phyloP scores from a whole-genome alignment of 2,113 vertebrate species.

The Illadopsis cleaveri region DNA sequence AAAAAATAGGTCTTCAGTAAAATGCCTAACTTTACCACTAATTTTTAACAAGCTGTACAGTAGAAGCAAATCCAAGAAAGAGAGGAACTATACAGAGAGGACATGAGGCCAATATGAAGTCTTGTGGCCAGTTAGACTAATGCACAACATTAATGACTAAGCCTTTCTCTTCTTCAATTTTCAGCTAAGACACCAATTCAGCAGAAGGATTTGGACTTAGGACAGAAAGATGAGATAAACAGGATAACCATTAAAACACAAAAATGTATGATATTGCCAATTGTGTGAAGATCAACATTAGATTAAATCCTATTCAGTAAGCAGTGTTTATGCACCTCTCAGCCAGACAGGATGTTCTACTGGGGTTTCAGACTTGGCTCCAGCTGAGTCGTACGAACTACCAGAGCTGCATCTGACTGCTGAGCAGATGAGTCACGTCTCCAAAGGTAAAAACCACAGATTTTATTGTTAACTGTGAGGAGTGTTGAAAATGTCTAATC shows the following conservation, averaged over 20 bases:
- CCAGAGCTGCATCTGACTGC: background rate
- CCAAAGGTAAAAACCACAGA: background rate
- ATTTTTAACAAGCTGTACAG: background rate
- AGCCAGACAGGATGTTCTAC: conserved; percentile 54
- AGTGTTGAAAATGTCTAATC: background rate
- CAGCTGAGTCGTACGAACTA: background rate
- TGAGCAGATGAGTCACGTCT: background rate
- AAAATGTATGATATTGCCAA: background rate
- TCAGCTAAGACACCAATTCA: conserved; percentile 31
- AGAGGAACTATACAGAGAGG: background rate
- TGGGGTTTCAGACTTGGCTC: conserved; percentile 40
- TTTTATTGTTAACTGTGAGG: background rate
- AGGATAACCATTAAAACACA: conserved; percentile 50
- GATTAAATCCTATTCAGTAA: conserved; percentile 42
- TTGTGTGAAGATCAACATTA: background rate
- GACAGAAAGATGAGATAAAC: conserved; percentile 51
- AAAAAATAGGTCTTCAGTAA: background rate
- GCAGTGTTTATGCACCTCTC: conserved; percentile 42
- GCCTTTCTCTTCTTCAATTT: background rate
- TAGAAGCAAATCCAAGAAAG: background rate
- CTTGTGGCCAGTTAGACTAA: background rate
- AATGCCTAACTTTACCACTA: background rate
- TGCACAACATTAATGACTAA: background rate
- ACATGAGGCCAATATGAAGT: background rate
- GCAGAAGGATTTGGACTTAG: conserved; percentile 20